Evolutionary conservation across 35 echinoderm and acorn worm genomes (phyloP), one percentile per base, ranked within the genome.

Genomic region (Patiria miniata): DNA sequence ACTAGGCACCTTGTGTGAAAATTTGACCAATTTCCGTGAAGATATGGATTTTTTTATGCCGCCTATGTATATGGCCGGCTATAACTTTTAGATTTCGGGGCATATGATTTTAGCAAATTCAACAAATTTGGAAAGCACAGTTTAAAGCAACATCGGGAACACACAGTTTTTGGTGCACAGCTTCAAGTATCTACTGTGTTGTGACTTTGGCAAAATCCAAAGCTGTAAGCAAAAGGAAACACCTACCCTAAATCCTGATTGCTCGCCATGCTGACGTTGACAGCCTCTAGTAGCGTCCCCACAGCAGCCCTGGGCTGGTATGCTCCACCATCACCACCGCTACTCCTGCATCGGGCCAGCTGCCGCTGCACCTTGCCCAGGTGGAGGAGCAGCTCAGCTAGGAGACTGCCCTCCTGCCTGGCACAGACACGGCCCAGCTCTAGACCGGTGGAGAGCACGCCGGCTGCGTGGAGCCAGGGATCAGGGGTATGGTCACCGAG

Each of bases 341-440:
- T 47, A 6, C 42, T 47, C 14, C 65, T 36, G 57, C 82, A 84
- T 1, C 21, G 50, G n/a, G 61, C 84, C 1, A 98, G 77, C 78
- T 98, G 96, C n/a, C 89, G 54, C 59, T 97, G 92, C 36, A 98
- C 96, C 83, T 91, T 91, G 39, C 96, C 96, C 0, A 98, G 87
- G 59, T 94, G 85, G 6, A 98, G 86, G 34, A 92, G 51, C 8
- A 94, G 86, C 80, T 98, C 96, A 2, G 92, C 92, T 36, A 86
- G 28, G 17, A 94, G 54, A 39, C 81, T 86, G 12, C 52, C 44
- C 23, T 98, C 93, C 42, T 86, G 89, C 51, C 85, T 86, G 18
- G 90, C 96, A 40, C 83, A 86, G 6, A 98, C 78, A 1, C 77
- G 87, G 36, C 68, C 82, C 9, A 98, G 79, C 53, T 91, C 89